phyloP scores from a whole-genome alignment of 2,888 invertebrate species.

The Cerceris rybyensis region DNA sequence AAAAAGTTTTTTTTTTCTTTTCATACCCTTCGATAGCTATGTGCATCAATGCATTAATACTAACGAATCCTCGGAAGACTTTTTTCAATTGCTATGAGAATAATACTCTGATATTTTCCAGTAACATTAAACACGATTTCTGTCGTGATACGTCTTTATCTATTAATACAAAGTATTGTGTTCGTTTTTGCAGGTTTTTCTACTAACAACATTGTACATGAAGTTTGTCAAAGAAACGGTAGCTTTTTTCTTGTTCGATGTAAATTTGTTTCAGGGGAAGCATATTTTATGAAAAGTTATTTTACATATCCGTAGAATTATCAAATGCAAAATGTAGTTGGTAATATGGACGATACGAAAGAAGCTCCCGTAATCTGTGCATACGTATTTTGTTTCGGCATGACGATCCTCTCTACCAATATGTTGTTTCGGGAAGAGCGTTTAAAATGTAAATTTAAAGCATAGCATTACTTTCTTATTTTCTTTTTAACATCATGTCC shows the following conservation, averaged over 20 bases:
- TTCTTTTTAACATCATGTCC: no score
- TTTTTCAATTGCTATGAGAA: background rate
- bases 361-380: conserved; percentile 35
- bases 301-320: background rate
- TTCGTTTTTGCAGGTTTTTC: conserved; percentile 9
- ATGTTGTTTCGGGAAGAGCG: conserved; percentile 28
- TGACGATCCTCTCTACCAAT: conserved; percentile 21
- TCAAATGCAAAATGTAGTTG: background rate
- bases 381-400: conserved; percentile 23
- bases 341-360: conserved; percentile 7
- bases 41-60: background rate
- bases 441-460: conserved; percentile 5
- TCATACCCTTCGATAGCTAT: background rate
- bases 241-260: conserved; percentile 34
- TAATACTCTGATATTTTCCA: background rate
- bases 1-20: background rate
- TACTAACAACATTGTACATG: conserved; percentile 27
- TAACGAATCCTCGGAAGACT: background rate
- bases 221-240: background rate
- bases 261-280: background rate
- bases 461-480: background rate
- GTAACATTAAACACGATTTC: background rate
- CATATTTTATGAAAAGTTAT: background rate
- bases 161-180: conserved; percentile 4
- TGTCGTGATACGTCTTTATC: background rate